Percentiles rank a stretch among this genome's conserved stretches.
phyloP scores from a whole-genome alignment of 2,888 invertebrate genomes.

The Pterostichus niger region DNA sequence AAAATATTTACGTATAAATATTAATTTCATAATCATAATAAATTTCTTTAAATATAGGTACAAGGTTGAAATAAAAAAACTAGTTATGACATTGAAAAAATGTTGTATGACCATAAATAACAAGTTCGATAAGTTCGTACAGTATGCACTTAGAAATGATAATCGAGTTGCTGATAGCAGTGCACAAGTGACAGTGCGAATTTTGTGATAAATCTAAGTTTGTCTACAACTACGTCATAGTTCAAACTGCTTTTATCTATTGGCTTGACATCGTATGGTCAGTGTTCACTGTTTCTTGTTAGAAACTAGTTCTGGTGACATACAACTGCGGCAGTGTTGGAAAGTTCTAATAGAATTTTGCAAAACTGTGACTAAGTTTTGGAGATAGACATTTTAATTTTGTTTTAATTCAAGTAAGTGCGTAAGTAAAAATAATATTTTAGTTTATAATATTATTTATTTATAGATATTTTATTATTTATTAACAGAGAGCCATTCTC shows the following conservation, averaged over 20 bases:
- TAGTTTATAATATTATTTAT: too few relatives aligned
- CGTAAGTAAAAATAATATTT: too few relatives aligned
- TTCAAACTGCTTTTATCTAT: background rate
- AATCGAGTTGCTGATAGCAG: background rate
- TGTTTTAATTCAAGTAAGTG: too few relatives aligned
- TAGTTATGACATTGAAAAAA: background rate
- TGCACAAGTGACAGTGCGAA: background rate
- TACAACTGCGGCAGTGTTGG: background rate
- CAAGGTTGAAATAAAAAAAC: background rate
- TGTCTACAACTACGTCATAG: background rate
- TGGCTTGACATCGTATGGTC: background rate
- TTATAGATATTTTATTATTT: too few relatives aligned
- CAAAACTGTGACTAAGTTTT: too few relatives aligned
- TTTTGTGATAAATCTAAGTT: background rate
- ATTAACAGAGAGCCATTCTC: too few relatives aligned
- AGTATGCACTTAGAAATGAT: background rate
- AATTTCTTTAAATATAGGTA: background rate
- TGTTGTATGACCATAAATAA: background rate
- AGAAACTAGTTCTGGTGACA: background rate
- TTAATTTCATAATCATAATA: background rate
- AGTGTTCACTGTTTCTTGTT: background rate
- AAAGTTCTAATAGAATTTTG: too few relatives aligned
- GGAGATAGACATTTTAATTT: too few relatives aligned
- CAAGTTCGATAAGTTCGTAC: background rate
- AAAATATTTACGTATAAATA: background rate